phyloP scores from a whole-genome alignment of 1,140 invertebrate genomes.

The Orchestia grillus region DNA sequence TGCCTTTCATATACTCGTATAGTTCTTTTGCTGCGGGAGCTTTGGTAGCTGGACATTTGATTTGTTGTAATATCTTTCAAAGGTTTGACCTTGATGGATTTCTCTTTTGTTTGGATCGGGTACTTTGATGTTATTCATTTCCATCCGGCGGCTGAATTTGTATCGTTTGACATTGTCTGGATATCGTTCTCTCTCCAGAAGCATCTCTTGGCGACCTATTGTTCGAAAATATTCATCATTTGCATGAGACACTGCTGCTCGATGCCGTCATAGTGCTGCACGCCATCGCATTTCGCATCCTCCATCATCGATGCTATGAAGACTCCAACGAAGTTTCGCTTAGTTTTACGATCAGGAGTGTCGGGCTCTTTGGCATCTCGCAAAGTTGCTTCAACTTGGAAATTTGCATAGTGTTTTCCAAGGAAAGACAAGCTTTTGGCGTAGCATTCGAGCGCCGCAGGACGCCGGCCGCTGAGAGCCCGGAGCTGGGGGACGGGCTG shows the following conservation, averaged over 20 bases:
- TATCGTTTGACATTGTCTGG: not conserved
- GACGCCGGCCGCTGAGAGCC: not conserved
- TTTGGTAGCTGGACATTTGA: too few relatives aligned
- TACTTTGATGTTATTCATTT: not conserved
- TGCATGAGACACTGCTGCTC: not conserved
- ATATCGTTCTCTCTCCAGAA: not conserved
- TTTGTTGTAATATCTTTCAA: too few relatives aligned
- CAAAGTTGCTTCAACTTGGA: not conserved
- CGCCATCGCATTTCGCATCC: not conserved
- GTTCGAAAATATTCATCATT: not conserved
- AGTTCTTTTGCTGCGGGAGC: too few relatives aligned
- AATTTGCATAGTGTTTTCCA: not conserved
- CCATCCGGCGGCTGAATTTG: not conserved
- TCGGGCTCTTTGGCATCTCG: not conserved
- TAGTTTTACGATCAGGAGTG: not conserved
- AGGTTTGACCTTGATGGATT: not conserved
- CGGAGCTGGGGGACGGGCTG: not conserved
- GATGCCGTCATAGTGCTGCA: not conserved
- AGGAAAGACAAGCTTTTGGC: not conserved
- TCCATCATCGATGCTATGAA: not conserved
- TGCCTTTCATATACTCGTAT: too few relatives aligned
- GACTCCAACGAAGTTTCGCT: not conserved
- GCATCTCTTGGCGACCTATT: not conserved
- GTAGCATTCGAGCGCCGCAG: not conserved
- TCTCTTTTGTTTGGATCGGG: not conserved